Evolutionary conservation across 1,140 invertebrate species (phyloP).

Genomic region (Muscidifurax raptorellus): DNA sequence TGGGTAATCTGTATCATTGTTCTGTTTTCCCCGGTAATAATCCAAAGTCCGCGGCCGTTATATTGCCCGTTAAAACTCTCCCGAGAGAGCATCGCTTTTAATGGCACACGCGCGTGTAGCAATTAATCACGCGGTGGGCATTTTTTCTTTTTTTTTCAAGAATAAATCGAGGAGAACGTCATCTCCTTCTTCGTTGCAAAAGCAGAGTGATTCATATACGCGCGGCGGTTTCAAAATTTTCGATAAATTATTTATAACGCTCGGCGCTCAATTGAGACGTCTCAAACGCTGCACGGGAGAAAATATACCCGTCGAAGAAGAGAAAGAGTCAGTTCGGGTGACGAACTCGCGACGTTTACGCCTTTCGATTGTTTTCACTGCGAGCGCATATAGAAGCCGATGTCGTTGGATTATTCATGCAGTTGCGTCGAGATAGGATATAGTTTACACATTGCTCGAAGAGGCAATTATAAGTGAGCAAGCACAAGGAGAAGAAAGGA

Average conservation of each 20-base stretch:
- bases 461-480: neutral
- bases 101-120: neutral
- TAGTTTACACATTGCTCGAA: neutral
- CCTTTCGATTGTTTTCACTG: neutral
- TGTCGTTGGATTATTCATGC: neutral
- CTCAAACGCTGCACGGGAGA: neutral
- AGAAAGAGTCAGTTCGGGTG: neutral
- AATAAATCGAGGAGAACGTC: neutral
- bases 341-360: neutral
- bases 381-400: neutral
- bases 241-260: slow-evolving; percentile 24
- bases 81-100: neutral
- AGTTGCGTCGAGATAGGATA: neutral
- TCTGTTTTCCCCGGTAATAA: neutral
- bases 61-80: neutral
- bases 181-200: neutral
- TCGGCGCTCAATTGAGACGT: neutral
- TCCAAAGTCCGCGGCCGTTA: neutral
- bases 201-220: neutral
- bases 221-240: neutral
- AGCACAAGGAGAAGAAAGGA: neutral
- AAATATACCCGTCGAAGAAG: too few relatives aligned
- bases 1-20: neutral
- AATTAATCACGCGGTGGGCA: neutral
- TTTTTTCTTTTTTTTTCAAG: neutral